Evolutionary conservation across 1,140 invertebrate genomes (phyloP), one percentile per base, ranked within the genome.

Genomic region (Xylocopa sonorina): DNA sequence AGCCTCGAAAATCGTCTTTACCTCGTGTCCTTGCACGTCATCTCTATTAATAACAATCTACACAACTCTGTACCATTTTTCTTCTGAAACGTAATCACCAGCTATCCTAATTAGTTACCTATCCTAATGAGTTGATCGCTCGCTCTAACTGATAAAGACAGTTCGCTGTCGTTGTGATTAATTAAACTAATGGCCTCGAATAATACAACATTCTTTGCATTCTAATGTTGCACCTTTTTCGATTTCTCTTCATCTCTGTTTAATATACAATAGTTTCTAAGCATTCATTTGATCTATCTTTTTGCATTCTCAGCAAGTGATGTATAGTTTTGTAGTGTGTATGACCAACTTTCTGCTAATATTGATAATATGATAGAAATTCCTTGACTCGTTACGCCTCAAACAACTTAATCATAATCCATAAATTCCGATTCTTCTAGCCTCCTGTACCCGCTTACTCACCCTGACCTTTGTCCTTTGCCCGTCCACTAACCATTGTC

Each of bases 191-290:
- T 99, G 27, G 99, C 99, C 94, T 99, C 99, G 94, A 99, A 99
- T 2, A 99, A 94, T 24, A 99, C 99, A 57, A 99, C 99, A 94
- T 99, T 99, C 93, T 99, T 99, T 50, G 99, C 99, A 94, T 99
- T 99, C 38, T 99, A 99, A 93, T 99, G 99, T 94, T 99, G 99
- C 62, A 99, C 98, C 94, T 99, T 99, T 93, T 99, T 99, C 34
- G 99, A 99, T 92, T 99, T 99, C 43, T 99, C 99, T 93, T 99
- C 98, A 32, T 99, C 99, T 94, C 99, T 99, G 91, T 99, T 99
- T 83, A 99, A 94, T 89, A 99, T n/a, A n/a, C n/a, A n/a, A n/a
- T 99, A 24, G 98, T 99, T 93, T 99, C 99, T 88, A 99, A 93
- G 90, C 99, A 99, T 94, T 99, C 99, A 88, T 99, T 99, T 51